A percentile compares a stretch with the other conserved stretches of the same genome.
phyloP scores from a whole-genome alignment of 1,140 invertebrate genomes.

The Drosophila nigrodunni region DNA sequence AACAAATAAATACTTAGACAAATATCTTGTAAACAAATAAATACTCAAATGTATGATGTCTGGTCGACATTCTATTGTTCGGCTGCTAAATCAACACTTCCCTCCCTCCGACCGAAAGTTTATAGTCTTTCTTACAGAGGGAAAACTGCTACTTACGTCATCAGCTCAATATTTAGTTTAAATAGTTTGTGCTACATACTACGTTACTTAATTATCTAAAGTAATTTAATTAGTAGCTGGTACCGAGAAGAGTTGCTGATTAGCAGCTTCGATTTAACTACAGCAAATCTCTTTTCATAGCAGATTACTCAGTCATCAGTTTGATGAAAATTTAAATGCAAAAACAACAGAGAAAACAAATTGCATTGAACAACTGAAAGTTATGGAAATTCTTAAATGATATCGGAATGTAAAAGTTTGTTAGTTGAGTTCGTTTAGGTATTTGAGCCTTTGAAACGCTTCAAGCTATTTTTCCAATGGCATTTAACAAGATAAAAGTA shows the following conservation, averaged over 20 bases:
- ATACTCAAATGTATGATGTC: slow-evolving; percentile 36
- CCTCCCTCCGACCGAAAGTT: not conserved
- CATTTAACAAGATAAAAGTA: not conserved
- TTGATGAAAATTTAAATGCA: not conserved
- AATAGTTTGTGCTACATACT: not conserved
- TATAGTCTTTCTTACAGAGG: not conserved
- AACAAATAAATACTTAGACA: slow-evolving; percentile 68
- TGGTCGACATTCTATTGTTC: slow-evolving; percentile 1
- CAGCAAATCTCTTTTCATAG: not conserved
- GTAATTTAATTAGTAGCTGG: no score
- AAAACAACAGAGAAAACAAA: not conserved
- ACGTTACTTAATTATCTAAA: not conserved
- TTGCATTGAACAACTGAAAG: not conserved
- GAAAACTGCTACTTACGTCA: slow-evolving; percentile 18
- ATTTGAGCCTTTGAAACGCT: not conserved
- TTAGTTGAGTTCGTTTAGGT: not conserved
- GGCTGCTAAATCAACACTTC: slow-evolving; percentile 24
- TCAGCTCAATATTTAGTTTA: not conserved
- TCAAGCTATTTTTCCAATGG: not conserved
- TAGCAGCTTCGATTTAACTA: not conserved
- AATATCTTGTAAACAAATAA: slow-evolving; percentile 72
- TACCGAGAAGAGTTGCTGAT: no score
- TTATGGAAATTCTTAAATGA: not conserved
- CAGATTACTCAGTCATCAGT: not conserved
- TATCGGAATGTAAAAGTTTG: not conserved